These are phyloP conservation scores for Bombylius major DNA, from an alignment of 2,888 invertebrate genomes.

Conservation along the genomic window DNA sequence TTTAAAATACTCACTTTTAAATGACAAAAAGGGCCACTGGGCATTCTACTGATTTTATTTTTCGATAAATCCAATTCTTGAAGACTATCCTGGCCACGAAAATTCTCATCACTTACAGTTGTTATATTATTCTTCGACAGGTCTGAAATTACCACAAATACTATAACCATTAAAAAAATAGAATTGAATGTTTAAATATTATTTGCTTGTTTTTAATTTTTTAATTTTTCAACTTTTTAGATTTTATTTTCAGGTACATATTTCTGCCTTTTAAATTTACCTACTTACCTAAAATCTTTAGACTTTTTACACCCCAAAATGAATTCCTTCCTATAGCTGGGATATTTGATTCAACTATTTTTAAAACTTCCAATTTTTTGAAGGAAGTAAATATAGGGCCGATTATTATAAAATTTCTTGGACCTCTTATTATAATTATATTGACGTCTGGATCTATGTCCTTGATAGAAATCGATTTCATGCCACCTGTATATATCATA, in stretches of 20 bases:
- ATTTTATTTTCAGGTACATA: no score
- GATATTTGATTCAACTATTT: constrained; percentile 57
- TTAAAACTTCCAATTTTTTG: constrained; percentile 51
- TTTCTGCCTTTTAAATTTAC: no score
- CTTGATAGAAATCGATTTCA: constrained; percentile 51
- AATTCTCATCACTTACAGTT: constrained; percentile 55
- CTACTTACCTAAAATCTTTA: constrained; percentile 38
- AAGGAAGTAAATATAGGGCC: constrained; percentile 54
- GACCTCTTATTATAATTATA: constrained; percentile 54
- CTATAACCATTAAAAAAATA: no score
- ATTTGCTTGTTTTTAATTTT: no score
- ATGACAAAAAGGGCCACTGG: constrained; percentile 63
- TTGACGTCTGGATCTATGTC: constrained; percentile 51
- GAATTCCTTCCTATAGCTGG: constrained; percentile 67
- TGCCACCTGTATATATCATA: constrained; percentile 40
- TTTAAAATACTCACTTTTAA: constrained; percentile 35
- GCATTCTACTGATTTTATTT: constrained; percentile 61
- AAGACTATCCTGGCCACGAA: constrained; percentile 62
- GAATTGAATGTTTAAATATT: no score
- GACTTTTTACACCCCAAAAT: constrained; percentile 63
- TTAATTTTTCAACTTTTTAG: no score
- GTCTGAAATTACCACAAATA: constrained; percentile 38
- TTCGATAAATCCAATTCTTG: constrained; percentile 57
- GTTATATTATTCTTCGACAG: constrained; percentile 63
- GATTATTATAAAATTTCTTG: constrained; percentile 54